phyloP scores from a whole-genome alignment of 2,797 vertebrate genomes.

The Sardinella longiceps region DNA sequence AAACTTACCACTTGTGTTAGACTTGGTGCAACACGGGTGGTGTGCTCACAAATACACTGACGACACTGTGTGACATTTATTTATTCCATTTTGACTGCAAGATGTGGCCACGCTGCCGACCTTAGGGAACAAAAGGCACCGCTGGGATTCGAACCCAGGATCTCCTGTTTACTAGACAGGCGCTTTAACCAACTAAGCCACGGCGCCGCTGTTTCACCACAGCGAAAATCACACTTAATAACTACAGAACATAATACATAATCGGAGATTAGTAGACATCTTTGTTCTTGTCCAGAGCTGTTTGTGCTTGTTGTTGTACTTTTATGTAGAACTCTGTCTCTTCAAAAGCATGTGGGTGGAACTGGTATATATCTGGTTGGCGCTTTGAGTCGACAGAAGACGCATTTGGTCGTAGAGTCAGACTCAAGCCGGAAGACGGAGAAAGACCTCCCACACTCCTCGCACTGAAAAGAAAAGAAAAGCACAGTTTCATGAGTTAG shows the following conservation, averaged over 20 bases:
- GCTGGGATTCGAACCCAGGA: no score
- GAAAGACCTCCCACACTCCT: slow-evolving; percentile 72
- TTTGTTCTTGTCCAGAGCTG: neutral
- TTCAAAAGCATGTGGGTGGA: slow-evolving; percentile 39
- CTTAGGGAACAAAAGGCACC: slow-evolving; percentile 48
- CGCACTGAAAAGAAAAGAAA: slow-evolving; percentile 68
- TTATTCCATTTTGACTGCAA: neutral
- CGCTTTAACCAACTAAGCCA: no score
- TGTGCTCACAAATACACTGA: no score
- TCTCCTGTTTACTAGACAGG: no score
- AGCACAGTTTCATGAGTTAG: neutral
- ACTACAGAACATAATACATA: neutral
- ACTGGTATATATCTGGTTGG: slow-evolving; percentile 32
- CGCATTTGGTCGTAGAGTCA: slow-evolving; percentile 59
- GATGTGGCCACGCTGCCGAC: no score
- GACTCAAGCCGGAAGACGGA: slow-evolving; percentile 61
- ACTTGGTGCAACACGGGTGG: no score
- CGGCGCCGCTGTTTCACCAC: slow-evolving; percentile 44
- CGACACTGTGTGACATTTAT: neutral
- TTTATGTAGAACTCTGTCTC: no score
- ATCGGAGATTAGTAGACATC: neutral
- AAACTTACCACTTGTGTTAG: no score
- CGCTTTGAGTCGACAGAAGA: slow-evolving; percentile 70
- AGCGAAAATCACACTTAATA: neutral
- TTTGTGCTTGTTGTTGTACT: neutral